phyloP scores from a whole-genome alignment of 2,113 vertebrate species.

The Prionailurus bengalensis region DNA sequence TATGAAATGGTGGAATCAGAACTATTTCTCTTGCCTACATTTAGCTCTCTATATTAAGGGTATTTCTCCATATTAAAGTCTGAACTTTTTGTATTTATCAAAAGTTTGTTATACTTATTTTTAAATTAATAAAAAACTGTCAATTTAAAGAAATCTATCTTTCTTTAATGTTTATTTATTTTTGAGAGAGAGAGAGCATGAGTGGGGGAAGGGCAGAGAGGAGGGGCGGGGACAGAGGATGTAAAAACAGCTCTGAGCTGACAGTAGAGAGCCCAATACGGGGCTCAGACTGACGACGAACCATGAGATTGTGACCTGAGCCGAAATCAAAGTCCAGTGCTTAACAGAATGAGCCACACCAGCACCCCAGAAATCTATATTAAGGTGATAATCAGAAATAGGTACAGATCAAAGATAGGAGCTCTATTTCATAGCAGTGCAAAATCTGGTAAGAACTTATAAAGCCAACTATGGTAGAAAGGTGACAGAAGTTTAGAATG shows the following conservation, averaged over 20 bases:
- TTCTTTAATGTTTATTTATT: too few species aligned
- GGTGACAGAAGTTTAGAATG: background rate
- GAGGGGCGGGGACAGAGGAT: too few species aligned
- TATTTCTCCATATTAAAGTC: background rate
- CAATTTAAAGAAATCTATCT: constrained; percentile 38
- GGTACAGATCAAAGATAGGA: background rate
- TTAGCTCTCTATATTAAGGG: background rate
- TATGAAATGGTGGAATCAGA: background rate
- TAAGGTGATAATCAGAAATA: background rate
- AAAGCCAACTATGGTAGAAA: background rate
- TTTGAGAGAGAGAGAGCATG: too few species aligned
- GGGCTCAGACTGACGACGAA: too few species aligned
- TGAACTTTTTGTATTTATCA: background rate
- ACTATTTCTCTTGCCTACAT: background rate
- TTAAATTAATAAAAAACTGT: constrained; percentile 23
- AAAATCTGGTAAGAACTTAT: background rate
- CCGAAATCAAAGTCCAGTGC: too few species aligned
- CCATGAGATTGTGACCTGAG: too few species aligned
- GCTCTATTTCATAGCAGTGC: background rate
- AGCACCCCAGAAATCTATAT: background rate
- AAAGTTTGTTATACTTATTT: constrained; percentile 8
- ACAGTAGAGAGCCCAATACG: too few species aligned
- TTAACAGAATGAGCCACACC: too few species aligned
- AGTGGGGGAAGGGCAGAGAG: too few species aligned
- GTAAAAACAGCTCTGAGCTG: too few species aligned